A percentile compares a stretch with the other conserved stretches of the same genome.
Conservation (phyloP, 2,888 invertebrate species). For the Amiota mariae region DNA sequence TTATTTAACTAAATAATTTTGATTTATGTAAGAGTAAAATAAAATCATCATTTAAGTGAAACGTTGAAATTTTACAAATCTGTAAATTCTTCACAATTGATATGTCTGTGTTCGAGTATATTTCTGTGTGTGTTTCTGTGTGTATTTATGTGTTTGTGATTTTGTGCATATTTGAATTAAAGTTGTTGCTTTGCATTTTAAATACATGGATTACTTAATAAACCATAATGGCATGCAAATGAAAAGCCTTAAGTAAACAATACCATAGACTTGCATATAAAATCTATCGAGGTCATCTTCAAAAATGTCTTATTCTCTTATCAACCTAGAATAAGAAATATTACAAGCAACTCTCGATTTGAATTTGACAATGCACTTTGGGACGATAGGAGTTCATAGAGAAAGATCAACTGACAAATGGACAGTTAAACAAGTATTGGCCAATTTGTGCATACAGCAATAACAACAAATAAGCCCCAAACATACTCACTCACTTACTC, state of each 20-base stretch:
- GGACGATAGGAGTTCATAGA: not conserved
- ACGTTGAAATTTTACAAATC: slow-evolving; percentile 4
- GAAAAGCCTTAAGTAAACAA: not conserved
- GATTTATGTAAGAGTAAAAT: not conserved
- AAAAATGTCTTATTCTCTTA: too few species aligned
- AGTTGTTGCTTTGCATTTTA: slow-evolving; percentile 20
- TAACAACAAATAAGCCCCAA: slow-evolving; percentile 15
- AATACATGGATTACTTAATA: slow-evolving; percentile 30
- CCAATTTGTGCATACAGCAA: slow-evolving; percentile 20
- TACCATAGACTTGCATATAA: not conserved
- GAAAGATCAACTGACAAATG: slow-evolving; percentile 18
- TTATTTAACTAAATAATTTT: not conserved
- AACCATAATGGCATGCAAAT: slow-evolving; percentile 25
- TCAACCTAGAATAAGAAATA: too few species aligned
- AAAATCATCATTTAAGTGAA: slow-evolving; percentile 5
- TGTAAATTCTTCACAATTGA: not conserved
- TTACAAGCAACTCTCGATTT: too few species aligned
- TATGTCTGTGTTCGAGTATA: too few species aligned
- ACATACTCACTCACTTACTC: not conserved
- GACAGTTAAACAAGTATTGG: slow-evolving; percentile 18
- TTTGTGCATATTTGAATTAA: not conserved
- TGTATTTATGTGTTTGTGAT: not conserved
- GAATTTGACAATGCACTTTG: slow-evolving; percentile 11
- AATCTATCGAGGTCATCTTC: too few species aligned
- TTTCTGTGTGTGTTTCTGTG: slow-evolving; percentile 20